Evolutionary conservation across 2,113 vertebrate genomes (phyloP).

Genomic region (Salvator merianae): DNA sequence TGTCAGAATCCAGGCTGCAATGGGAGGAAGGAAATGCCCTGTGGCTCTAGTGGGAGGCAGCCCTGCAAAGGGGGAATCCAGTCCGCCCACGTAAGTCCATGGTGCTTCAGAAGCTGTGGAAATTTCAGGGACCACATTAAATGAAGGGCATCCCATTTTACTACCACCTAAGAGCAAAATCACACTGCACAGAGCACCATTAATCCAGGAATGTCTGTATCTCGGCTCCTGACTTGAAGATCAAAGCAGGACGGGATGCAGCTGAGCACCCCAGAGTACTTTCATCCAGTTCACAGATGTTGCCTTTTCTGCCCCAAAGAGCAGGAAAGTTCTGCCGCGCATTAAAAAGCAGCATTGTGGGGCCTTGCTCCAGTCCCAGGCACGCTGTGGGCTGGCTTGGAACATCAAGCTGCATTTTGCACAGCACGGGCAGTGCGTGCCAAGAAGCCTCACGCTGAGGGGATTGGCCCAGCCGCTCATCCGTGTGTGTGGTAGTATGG

Average conservation of each 20-base stretch:
- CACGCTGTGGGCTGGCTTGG: neutral
- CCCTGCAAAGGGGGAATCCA: neutral
- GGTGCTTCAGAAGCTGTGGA: too few relatives aligned
- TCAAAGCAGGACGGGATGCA: too few relatives aligned
- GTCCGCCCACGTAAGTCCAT: too few relatives aligned
- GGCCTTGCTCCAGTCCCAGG: neutral
- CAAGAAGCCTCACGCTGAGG: neutral
- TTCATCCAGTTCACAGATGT: neutral
- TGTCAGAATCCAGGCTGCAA: too few relatives aligned
- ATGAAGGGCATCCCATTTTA: too few relatives aligned
- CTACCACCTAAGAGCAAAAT: too few relatives aligned
- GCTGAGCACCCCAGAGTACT: neutral
- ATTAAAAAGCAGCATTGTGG: neutral
- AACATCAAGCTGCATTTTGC: neutral
- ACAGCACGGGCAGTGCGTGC: neutral
- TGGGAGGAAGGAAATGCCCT: neutral
- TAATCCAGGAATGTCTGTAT: too few relatives aligned
- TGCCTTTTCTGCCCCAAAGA: neutral
- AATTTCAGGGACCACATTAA: too few relatives aligned
- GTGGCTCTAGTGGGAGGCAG: neutral
- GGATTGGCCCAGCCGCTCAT: neutral
- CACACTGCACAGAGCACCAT: too few relatives aligned
- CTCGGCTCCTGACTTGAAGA: too few relatives aligned
- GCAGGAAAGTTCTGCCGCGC: neutral
- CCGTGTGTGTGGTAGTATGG: neutral